Evolutionary conservation across 2,113 vertebrate genomes (phyloP).

Genomic region (Dasypus novemcinctus): DNA sequence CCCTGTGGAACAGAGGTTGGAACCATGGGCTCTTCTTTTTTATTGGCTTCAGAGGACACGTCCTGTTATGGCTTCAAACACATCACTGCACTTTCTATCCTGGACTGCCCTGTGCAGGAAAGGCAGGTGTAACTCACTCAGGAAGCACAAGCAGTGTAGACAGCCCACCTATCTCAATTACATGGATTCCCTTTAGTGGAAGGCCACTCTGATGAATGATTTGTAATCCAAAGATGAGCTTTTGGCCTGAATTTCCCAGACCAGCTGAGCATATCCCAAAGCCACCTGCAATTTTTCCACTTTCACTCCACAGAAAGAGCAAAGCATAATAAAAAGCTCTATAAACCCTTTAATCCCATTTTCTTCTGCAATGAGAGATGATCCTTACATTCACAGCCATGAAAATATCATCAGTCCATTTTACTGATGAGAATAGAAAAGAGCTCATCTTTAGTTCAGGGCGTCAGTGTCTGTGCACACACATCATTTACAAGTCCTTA

Average conservation of each 20-base stretch:
- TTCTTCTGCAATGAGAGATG: not conserved
- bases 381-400: not conserved
- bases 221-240: not conserved
- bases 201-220: not conserved
- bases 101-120: not conserved
- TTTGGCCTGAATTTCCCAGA: constrained; percentile 6
- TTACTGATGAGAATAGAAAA: not conserved
- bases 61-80: not conserved
- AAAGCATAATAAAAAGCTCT: constrained; percentile 30
- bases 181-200: not conserved
- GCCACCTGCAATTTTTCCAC: not conserved
- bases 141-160: not conserved
- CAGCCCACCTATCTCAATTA: not conserved
- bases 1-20: not conserved
- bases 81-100: not conserved
- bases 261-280: not conserved
- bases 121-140: not conserved
- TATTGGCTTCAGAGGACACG: constrained; percentile 24
- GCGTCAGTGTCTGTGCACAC: not conserved
- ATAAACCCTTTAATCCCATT: not conserved
- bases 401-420: not conserved
- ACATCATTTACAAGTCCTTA: not conserved
- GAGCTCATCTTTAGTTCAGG: not conserved
- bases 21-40: not conserved
- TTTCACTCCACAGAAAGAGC: not conserved